Evolutionary conservation across 2,113 vertebrate species (phyloP), one percentile per base, ranked within the genome.

Genomic region (Sebastes fasciatus): DNA sequence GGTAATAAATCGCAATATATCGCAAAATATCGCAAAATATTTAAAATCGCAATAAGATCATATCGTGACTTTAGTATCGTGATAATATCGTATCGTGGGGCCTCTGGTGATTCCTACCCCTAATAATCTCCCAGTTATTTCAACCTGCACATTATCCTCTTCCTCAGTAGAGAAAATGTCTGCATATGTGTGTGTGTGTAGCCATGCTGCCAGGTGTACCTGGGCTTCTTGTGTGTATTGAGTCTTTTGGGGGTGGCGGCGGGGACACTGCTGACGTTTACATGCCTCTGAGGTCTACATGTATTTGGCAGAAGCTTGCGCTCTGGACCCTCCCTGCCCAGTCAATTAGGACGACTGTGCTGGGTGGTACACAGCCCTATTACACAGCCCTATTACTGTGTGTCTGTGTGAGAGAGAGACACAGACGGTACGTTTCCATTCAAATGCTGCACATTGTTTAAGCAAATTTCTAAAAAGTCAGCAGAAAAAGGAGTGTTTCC

Each of bases 271-370:
- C 57, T 49, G 73, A 78, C 57, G 46, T 68, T 80, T 49, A 58
- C 81, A 68, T 63, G 69, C 78, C 79, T 75, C 77, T 79, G 76
- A 88, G 64, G 79, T 86, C 68, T 61, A 68, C 85, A 77, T 67
- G 84, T 62, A 63, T 83, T 89, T 91, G 92, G 87, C 90, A 89
- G 82, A 55, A 71, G 62, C 76, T 69, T 52, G 40, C 10, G 69
- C 88, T 88, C 77, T 80, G 82, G 85, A 83, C 80, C 68, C 67
- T 26, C 77, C 54, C 66, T 87, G 86, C 76, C 74, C 80, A 85
- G 75, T 83, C 88, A 90, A 85, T 90, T 88, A 88, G 74, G 74
- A 82, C 16, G 23, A 74, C 42, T 64, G 66, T 74, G 77, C 57
- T 81, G 54, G 73, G 79, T 70, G 74, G 74, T 87, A 76, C n/a